These are phyloP conservation scores for Andrena hattorfiana DNA, from an alignment of 2,888 invertebrate species.

Conservation along the genomic window DNA sequence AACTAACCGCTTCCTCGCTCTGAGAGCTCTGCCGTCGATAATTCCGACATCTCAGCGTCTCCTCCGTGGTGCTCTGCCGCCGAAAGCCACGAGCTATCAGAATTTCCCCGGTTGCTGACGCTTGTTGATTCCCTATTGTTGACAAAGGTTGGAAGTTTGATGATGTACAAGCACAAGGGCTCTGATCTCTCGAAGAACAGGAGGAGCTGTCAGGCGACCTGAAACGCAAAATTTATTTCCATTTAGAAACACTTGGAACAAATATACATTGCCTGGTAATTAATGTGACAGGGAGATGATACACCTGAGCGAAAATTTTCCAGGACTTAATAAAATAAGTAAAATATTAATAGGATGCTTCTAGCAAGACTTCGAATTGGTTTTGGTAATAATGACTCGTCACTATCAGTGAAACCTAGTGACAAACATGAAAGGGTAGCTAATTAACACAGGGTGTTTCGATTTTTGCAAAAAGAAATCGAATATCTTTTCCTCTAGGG, in stretches of 20 bases:
- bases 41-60: conserved; percentile 96
- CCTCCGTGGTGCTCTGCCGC: conserved; percentile 95
- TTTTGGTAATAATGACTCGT: no score
- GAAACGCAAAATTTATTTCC: conserved; percentile 4
- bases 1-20: conserved; percentile 90
- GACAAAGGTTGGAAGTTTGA: conserved; percentile 85
- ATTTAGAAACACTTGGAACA: not conserved
- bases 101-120: conserved; percentile 96
- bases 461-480: not conserved
- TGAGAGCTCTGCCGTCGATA: conserved; percentile 96
- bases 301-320: no score
- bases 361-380: no score
- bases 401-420: no score
- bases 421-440: no score
- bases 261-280: not conserved
- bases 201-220: conserved; percentile 87
- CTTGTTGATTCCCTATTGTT: conserved; percentile 91
- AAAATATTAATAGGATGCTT: no score
- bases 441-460: no score
- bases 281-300: not conserved
- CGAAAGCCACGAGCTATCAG: conserved; percentile 95
- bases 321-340: no score
- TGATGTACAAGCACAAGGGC: conserved; percentile 90
- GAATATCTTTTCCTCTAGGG: not conserved
- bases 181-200: conserved; percentile 95